Conservation (phyloP, 2,113 vertebrate genomes). For the Anthoscopus minutus region DNA sequence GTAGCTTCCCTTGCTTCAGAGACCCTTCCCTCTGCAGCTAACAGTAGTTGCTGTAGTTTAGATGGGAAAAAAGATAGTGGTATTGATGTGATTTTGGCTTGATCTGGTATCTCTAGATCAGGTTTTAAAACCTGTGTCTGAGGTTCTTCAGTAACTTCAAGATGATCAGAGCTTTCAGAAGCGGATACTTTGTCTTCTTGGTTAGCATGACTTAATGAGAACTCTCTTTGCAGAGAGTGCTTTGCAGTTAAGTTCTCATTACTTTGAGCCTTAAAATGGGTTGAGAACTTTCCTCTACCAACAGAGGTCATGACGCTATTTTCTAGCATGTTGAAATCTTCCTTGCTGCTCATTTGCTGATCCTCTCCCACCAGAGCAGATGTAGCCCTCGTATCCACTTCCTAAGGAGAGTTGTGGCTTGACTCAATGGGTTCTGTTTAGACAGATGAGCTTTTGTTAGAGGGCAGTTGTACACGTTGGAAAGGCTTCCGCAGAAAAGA, state of each 20-base stretch:
- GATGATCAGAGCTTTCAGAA: not conserved
- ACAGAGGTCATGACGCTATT: not conserved
- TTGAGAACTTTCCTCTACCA: not conserved
- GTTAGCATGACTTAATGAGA: not conserved
- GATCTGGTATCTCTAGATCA: conserved; percentile 30
- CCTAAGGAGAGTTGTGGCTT: not conserved
- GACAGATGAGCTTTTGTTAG: not conserved
- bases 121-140: not conserved
- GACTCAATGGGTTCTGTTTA: not conserved
- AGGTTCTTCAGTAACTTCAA: not conserved
- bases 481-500: not conserved
- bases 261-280: not conserved
- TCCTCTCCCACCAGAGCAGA: not conserved
- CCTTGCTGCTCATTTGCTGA: not conserved
- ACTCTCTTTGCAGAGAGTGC: not conserved
- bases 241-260: not conserved
- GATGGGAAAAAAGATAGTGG: conserved; percentile 1
- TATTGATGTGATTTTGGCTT: not conserved
- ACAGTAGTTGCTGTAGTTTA: not conserved
- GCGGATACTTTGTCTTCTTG: not conserved
- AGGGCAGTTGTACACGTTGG: not conserved
- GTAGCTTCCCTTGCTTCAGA: not conserved
- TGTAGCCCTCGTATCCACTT: not conserved
- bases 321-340: not conserved
- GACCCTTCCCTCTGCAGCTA: not conserved